Conservation (phyloP, 2,888 invertebrate genomes). For the Ichneumoninae sp. region DNA sequence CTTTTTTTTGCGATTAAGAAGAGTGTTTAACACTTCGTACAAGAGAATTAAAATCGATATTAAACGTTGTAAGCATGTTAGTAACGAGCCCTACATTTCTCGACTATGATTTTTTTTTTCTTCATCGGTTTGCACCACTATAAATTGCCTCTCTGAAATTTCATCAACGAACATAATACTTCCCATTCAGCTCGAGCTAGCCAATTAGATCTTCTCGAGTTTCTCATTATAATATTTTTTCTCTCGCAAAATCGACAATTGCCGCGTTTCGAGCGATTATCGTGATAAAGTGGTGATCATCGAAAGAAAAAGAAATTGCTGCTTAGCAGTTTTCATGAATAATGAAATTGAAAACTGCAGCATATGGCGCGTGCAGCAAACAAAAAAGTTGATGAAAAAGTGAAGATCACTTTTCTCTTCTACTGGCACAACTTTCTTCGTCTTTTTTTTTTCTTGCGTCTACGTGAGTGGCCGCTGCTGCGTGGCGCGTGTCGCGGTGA, state of each 20-base stretch:
- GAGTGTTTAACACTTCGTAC: conserved; percentile 66
- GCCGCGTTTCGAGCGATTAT: background rate
- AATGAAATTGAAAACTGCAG: conserved; percentile 69
- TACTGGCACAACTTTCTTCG: conserved; percentile 1
- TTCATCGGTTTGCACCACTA: conserved; percentile 48
- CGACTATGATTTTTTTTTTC: conserved; percentile 77
- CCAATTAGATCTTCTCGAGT: conserved; percentile 7
- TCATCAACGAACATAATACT: conserved; percentile 21
- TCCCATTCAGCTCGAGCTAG: background rate
- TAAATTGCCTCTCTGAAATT: conserved; percentile 54
- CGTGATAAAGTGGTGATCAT: conserved; percentile 31
- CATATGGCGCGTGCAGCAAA: conserved; percentile 72
- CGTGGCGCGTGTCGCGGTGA: conserved; percentile 18
- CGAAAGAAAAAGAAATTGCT: conserved; percentile 63
- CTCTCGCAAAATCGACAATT: background rate
- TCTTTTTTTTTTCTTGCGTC: conserved; percentile 17
- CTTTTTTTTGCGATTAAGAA: conserved; percentile 58
- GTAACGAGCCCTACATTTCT: conserved; percentile 79
- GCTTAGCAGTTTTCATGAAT: conserved; percentile 70
- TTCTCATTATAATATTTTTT: background rate
- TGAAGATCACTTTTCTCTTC: conserved; percentile 35
- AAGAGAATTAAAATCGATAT: conserved; percentile 68
- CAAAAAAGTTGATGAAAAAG: conserved; percentile 65
- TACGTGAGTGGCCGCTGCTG: conserved; percentile 17
- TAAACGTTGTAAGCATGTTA: conserved; percentile 75